Evolutionary conservation across 1,140 invertebrate genomes (phyloP).

Genomic region (Magallana angulata): DNA sequence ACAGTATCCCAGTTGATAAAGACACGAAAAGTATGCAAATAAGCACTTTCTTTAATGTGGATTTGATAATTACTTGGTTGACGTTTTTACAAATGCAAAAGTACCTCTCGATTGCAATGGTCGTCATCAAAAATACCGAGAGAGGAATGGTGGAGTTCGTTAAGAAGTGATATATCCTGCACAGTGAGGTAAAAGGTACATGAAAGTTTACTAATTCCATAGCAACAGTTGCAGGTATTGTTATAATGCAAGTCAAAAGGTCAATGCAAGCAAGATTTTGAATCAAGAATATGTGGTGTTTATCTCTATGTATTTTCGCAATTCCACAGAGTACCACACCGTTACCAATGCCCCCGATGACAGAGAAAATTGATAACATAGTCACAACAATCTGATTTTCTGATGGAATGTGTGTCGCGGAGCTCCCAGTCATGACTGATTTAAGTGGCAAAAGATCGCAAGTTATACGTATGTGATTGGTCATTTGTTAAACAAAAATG

Average conservation of each 20-base stretch:
- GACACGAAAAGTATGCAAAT: conserved; percentile 54
- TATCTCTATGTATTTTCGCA: conserved; percentile 59
- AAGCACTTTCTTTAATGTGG: conserved; percentile 62
- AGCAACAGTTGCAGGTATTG: conserved; percentile 65
- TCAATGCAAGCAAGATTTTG: conserved; percentile 69
- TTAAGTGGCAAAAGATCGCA: too few species aligned
- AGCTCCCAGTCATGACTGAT: too few species aligned
- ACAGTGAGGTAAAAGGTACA: conserved; percentile 58
- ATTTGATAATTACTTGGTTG: conserved; percentile 61
- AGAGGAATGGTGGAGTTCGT: conserved; percentile 67
- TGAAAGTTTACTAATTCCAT: conserved; percentile 63
- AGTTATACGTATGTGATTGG: too few species aligned
- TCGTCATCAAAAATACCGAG: conserved; percentile 69
- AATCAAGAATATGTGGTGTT: conserved; percentile 69
- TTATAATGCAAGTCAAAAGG: conserved; percentile 64
- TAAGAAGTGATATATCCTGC: conserved; percentile 70
- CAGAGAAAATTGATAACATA: conserved; percentile 56
- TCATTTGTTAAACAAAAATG: too few species aligned
- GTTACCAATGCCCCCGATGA: conserved; percentile 71
- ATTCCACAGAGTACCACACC: conserved; percentile 72
- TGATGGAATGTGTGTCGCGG: background rate
- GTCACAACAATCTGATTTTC: background rate
- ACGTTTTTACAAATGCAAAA: conserved; percentile 72
- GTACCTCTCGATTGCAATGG: conserved; percentile 72
- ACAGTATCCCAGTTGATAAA: conserved; percentile 62